Evolutionary conservation across 1,140 invertebrate genomes (phyloP), one percentile per base, ranked within the genome.

Genomic region (Conus betulinus): DNA sequence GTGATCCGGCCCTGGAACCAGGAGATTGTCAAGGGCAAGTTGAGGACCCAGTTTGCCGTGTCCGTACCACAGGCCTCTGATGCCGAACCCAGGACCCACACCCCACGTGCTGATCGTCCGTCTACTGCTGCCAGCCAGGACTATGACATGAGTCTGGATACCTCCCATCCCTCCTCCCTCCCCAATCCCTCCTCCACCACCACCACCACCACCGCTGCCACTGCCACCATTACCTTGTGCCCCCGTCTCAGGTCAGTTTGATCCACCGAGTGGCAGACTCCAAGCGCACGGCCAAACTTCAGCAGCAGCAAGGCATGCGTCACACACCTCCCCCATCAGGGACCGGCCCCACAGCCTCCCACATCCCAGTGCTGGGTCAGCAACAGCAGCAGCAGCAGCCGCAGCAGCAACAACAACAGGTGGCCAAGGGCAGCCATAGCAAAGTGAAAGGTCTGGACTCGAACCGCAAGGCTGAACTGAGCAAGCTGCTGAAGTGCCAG

Each of bases 91-190:
- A 78, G 5, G 17, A 63, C 84, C 25, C 51, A 79, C 20, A 76
- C 87, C 4, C 53, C 86, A 87, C 23, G 91, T 91, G 11, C 90
- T 76, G 91, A 91, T 51, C 90, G 89, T 20, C 93, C 91, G 7
- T 91, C 92, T 10, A 93, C 91, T 15, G 93, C 93, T 17, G 87
- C 86, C 27, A 91, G 93, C 74, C 90, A 93, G 67, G 93, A 94
- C 81, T 94, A 93, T 91, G 93, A 94, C 87, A 93, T 91, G 86
- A 93, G 92, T 88, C 90, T 92, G 53, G 91, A 92, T 79, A 76
- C 89, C 10, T 86, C 25, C n/a, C 91, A 90, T 27, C 89, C 91
- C 76, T 86, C 90, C 57, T 89, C 91, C 74, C 71, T 27, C 27
- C 60, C 23, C 84, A 90, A 91, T 15, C 91, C 91, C 84, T 76